Evolutionary conservation across 2,797 vertebrate species (phyloP), one percentile per base, ranked within the genome.

Genomic region (Anniella stebbinsi): DNA sequence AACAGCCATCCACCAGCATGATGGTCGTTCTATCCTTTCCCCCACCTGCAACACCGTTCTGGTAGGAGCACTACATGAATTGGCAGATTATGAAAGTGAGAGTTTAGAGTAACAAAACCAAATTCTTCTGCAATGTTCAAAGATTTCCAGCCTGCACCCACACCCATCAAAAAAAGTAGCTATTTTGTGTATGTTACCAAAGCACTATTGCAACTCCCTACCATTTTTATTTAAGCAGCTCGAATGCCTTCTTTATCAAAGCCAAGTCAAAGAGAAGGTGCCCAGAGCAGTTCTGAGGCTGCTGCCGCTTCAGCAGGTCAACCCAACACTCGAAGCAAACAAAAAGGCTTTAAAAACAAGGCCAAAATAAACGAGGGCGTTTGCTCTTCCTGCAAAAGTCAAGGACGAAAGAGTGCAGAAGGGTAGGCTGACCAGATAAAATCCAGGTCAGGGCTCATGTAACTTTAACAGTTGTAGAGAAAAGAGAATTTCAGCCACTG

Each of bases 81-180:
- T 92, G 80, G 83, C 83, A 92, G 84, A 82, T 92, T 88, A 89
- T 86, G 78, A 85, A 87, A 81, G 57, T 0, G 7, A 51, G 30
- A 88, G 36, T 85, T 89, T 76, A 88, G 6, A 90, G 4, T 54
- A 94, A 88, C 3, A 88, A 72, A 89, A 84, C 60, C 0, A 86
- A 95, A 90, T 88, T 92, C 48, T 80, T 94, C 38, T 88, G 13
- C 90, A 92, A 88, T 2, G 88, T 93, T 86, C 78, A 45, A 10
- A 63, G 72, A 30, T 69, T 91, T 88, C 60, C 80, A 77, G n/a
- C 28, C 3, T 87, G 28, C 25, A 80, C 80, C 89, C 78, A 36
- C 36, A 69, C 54, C 80, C 2, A 18, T 36, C 13, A 5, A 48
- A 33, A 76, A 51, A 80, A 33, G 1, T 54, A 92, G 0, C 81